Percentiles rank a stretch among this genome's conserved stretches.
These are phyloP conservation scores for Prenolepis imparis DNA, from an alignment of 2,888 invertebrate species.

Conservation along the genomic window DNA sequence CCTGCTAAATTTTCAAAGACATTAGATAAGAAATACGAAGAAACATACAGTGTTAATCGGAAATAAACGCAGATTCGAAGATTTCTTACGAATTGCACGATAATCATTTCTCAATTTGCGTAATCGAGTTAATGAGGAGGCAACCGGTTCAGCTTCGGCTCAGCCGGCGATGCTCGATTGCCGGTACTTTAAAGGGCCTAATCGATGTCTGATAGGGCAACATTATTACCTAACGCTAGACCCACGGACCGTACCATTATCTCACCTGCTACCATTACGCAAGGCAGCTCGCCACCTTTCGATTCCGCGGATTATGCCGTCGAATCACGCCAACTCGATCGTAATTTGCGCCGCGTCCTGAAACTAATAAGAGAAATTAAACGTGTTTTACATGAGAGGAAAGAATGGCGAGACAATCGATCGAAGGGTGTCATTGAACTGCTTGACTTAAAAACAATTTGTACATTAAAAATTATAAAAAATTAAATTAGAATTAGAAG, in stretches of 20 bases:
- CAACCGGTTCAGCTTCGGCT: constrained; percentile 66
- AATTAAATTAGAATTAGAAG: background rate
- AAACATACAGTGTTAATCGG: constrained; percentile 23
- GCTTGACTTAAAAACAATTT: background rate
- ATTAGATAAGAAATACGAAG: constrained; percentile 18
- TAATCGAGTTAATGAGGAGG: constrained; percentile 80
- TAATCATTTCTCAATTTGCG: constrained; percentile 79
- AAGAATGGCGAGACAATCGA: constrained; percentile 36
- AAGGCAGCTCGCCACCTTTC: constrained; percentile 78
- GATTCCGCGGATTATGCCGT: constrained; percentile 80
- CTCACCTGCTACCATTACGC: constrained; percentile 80
- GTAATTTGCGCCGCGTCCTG: constrained; percentile 47
- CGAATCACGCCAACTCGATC: constrained; percentile 79
- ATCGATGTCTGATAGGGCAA: constrained; percentile 83
- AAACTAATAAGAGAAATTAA: constrained; percentile 73
- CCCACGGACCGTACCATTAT: constrained; percentile 81
- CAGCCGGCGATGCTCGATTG: constrained; percentile 77
- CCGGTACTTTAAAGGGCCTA: constrained; percentile 81
- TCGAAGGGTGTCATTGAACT: background rate
- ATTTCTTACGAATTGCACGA: constrained; percentile 52
- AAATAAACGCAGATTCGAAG: constrained; percentile 44
- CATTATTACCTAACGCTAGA: constrained; percentile 80
- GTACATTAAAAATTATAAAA: background rate
- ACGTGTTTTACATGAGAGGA: constrained; percentile 54
- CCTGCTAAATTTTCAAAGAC: background rate